Evolutionary conservation across 1,140 invertebrate species (phyloP), one percentile per base, ranked within the genome.

Genomic region (Goniozus legneri): DNA sequence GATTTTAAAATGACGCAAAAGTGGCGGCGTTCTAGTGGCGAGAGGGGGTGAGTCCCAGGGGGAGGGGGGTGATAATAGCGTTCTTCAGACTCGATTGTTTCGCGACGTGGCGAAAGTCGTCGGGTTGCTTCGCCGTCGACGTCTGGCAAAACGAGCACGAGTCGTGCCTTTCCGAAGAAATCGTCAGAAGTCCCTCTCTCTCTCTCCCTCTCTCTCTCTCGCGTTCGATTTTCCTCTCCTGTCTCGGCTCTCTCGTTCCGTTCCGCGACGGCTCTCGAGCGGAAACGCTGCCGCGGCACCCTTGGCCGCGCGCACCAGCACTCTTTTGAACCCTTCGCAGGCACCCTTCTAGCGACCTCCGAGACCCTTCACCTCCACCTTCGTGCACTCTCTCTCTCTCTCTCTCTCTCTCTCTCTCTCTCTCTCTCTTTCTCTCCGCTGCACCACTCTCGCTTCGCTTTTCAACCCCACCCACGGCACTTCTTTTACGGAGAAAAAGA

Each of bases 221-320:
- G 27, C 18, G 1, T n/a, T 37, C 34, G 3, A 22, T 21, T 14
- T 36, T 14, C 15, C n/a, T 30, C 44, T 38, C 13, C 43, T 27
- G 20, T 15, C 30, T 10, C 35, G 34, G 15, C 16, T n/a, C 16
- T 21, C 36, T 22, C 20, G 10, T 16, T 45, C 38, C 41, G 56
- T 58, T 57, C 51, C 47, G 24, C 10, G 24, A 37, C 42, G 54
- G 37, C 46, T 58, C 57, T 60, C 56, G 48, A 58, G 45, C 44
- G 61, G 58, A 65, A 64, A 64, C 54, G 62, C 63, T 62, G 61
- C 52, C 52, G 54, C 57, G 56, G 63, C 61, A 47, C 57, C 61
- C 61, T 50, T 31, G 39, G 44, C 37, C 50, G 43, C 48, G 50
- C 4, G 24, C 24, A 54, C 48, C 50, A n/a, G n/a, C n/a, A 54